These are phyloP conservation scores for Aplochiton taeniatus DNA, from an alignment of 2,797 vertebrate genomes.

Conservation along the genomic window DNA sequence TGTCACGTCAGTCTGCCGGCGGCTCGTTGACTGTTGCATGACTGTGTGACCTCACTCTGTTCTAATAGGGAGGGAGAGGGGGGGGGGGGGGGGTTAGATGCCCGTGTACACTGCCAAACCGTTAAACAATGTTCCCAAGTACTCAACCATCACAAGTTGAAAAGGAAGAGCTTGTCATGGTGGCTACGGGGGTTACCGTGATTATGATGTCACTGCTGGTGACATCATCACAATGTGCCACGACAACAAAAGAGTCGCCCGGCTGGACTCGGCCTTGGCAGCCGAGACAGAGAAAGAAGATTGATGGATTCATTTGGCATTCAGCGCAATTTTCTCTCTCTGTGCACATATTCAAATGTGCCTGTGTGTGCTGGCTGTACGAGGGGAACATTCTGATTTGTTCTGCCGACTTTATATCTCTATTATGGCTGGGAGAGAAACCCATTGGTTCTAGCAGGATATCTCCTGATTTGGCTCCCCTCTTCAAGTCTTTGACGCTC, in stretches of 20 bases:
- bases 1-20: constrained; percentile 46
- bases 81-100: constrained; percentile 21
- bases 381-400: constrained; percentile 72
- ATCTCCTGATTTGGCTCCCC: constrained; percentile 70
- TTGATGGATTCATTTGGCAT: constrained; percentile 71
- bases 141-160: constrained; percentile 62
- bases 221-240: constrained; percentile 71
- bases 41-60: constrained; percentile 56
- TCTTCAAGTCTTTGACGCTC: constrained; percentile 71
- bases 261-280: constrained; percentile 60
- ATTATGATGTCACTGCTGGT: constrained; percentile 70
- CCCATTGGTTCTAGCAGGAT: constrained; percentile 65
- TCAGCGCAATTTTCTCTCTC: constrained; percentile 63
- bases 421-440: constrained; percentile 67
- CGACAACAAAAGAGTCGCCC: constrained; percentile 64
- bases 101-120: constrained; percentile 33
- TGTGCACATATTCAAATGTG: constrained; percentile 74
- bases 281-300: constrained; percentile 40
- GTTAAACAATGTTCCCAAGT: constrained; percentile 27
- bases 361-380: constrained; percentile 60
- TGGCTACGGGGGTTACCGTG: constrained; percentile 58
- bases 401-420: constrained; percentile 77
- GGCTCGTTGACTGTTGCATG: constrained; percentile 69
- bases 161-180: constrained; percentile 58
- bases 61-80: constrained; percentile 21